Conservation (phyloP, 1,140 invertebrate species). For the Zaprionus davidi region DNA sequence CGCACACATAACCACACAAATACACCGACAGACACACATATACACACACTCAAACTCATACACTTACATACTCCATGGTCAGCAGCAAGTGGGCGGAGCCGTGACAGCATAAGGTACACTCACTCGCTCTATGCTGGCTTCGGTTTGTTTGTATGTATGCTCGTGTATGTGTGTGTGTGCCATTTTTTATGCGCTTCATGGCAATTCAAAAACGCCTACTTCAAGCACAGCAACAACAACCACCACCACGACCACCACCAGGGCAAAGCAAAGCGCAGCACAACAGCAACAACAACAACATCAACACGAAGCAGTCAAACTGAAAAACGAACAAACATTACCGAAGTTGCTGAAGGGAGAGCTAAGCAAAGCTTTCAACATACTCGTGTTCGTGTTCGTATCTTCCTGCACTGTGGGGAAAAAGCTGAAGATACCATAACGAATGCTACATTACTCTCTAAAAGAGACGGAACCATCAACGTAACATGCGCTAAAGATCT, state of each 20-base stretch:
- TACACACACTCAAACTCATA: conserved; percentile 30
- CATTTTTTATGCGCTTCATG: conserved; percentile 79
- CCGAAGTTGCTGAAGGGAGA: conserved; percentile 30
- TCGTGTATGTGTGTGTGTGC: conserved; percentile 37
- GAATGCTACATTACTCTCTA: neutral
- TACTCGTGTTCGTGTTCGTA: conserved; percentile 11
- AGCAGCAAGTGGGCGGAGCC: conserved; percentile 81
- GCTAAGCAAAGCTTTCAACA: conserved; percentile 44
- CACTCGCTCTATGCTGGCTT: conserved; percentile 29
- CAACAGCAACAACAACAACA: conserved; percentile 16
- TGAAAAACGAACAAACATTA: conserved; percentile 18
- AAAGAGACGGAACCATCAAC: neutral
- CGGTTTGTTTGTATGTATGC: conserved; percentile 32
- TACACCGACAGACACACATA: conserved; percentile 31
- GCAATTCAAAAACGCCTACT: conserved; percentile 84
- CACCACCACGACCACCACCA: conserved; percentile 63
- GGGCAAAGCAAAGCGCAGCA: conserved; percentile 33
- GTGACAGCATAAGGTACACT: conserved; percentile 68
- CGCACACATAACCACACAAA: conserved; percentile 48
- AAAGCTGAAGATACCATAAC: neutral
- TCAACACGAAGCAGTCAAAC: conserved; percentile 50
- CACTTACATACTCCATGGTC: conserved; percentile 43
- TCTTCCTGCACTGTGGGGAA: conserved; percentile 62
- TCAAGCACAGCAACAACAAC: conserved; percentile 63
- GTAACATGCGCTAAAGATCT: too few species aligned